Evolutionary conservation across 37 sponge, comb jelly and placozoan species (phyloP), one percentile per base, ranked within the genome.

Genomic region (Beroe forskalii): DNA sequence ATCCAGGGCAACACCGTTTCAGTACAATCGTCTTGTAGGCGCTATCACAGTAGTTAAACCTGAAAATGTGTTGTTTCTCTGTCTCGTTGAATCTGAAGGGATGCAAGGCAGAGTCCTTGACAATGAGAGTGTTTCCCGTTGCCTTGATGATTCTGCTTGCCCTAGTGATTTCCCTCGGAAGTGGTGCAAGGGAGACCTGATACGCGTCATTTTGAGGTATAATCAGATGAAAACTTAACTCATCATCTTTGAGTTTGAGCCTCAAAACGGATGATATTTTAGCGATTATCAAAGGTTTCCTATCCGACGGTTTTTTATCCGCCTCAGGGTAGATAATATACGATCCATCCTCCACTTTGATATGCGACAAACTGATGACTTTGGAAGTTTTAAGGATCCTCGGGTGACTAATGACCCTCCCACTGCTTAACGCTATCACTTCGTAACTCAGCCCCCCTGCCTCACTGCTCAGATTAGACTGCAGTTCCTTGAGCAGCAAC

Each of bases 191-290:
- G 27, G 72, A 69, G 35, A 69, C 72, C 12, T 69, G 28, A 37
- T 69, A 69, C 33, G 72, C 72, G 17, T 69, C 72, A n/a, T 80
- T 80, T 17, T 41, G 24, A 24, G 86, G 86, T 2, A 80, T 48
- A 14, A 80, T 48, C 8, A 80, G 1, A 1, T 41, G 44, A 44
- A 80, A 80, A 24, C 25, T 63, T 30, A 63, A n/a, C 38, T 69
- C 19, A 36, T 20, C 72, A 17, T 12, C 55, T 12, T 12, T 48
- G 6, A 17, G 12, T 12, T 12, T 48, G 55, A 48, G 55, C 55
- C 55, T 48, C 17, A 69, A 8, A 14, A 32, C 32, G 4, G 37
- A 12, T 27, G 27, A 1, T 31, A 69, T 35, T 2, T 27, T 69
- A 2, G 27, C 72, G 12, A 32, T 37, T 69, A 69, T 69, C 72